A percentile compares a stretch with the other conserved stretches of the same genome.
These are phyloP conservation scores for Fukomys damarensis DNA, from an alignment of 2,113 vertebrate species.

Conservation along the genomic window DNA sequence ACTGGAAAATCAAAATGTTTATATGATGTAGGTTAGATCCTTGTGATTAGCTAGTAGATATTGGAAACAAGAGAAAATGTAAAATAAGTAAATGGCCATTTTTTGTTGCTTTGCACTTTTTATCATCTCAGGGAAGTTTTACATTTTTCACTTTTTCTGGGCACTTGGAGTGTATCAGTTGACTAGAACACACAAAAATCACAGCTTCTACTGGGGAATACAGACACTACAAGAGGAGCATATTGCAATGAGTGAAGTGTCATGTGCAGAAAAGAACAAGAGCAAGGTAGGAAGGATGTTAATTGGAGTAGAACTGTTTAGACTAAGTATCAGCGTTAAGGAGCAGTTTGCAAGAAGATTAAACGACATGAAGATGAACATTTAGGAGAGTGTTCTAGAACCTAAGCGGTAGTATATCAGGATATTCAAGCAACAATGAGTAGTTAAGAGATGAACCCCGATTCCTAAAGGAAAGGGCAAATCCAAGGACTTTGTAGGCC, in stretches of 20 bases:
- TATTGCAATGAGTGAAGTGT: neutral
- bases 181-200: constrained; percentile 22
- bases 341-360: neutral
- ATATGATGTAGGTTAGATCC: neutral
- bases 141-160: neutral
- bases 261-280: neutral
- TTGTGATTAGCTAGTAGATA: constrained; percentile 17
- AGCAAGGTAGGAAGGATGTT: neutral
- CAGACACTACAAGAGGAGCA: constrained; percentile 13
- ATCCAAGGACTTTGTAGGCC: neutral
- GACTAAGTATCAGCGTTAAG: neutral
- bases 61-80: constrained; percentile 18
- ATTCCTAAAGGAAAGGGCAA: neutral
- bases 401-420: neutral
- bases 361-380: neutral
- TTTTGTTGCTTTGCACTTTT: constrained; percentile 52
- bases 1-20: constrained; percentile 54
- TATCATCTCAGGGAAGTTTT: neutral
- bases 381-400: neutral
- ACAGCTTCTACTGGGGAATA: neutral
- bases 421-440: neutral
- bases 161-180: neutral
- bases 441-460: neutral
- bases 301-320: neutral
- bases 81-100: constrained; percentile 26